Evolutionary conservation across 1,140 invertebrate genomes (phyloP), one percentile per base, ranked within the genome.

Genomic region (Delia radicum): DNA sequence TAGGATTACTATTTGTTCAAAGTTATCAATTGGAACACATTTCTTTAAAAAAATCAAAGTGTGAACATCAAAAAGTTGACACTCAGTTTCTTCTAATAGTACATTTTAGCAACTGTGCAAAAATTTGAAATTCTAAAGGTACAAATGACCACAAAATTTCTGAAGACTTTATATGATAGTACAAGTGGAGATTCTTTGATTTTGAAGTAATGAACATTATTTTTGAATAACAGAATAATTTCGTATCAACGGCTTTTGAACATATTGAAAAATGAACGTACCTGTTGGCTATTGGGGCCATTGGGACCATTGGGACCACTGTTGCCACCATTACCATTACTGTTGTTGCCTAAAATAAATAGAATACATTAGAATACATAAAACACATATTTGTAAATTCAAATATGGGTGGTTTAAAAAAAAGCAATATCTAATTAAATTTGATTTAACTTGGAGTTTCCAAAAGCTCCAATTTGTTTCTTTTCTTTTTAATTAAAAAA

Each of bases 181-280:
- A n/a, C n/a, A n/a, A n/a, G n/a, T n/a, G n/a, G n/a, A 15, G 37
- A 15, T 55, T 55, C 21, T 24, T 55, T 18, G 21, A 21, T 55
- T 48, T 55, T 24, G 24, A 18, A 55, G 21, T 48, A 15, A n/a
- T 5, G 15, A 18, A 4, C 18, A 55, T 21, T 21, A 18, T 21
- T 55, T 4, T 55, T 55, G 18, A 21, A 55, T n/a, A 21, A 37
- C 13, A 37, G 33, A 18, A 24, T 21, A 18, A 21, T 55, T 55
- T 55, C 8, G 48, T 26, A 73, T 28, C 26, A 37, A 48, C 69
- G 31, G 18, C 72, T 73, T 46, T 73, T 74, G 74, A 77, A 77
- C 33, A 77, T 63, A 48, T 77, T 63, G 74, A 77, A 77, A 77
- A 77, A 77, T 77, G 77, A 77, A 77, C 77, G 74, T 77, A 77